A percentile compares a stretch with the other conserved stretches of the same genome.
Evolutionary conservation across 1,140 invertebrate genomes (phyloP).

Genomic region (Aphaenogaster floridana): DNA sequence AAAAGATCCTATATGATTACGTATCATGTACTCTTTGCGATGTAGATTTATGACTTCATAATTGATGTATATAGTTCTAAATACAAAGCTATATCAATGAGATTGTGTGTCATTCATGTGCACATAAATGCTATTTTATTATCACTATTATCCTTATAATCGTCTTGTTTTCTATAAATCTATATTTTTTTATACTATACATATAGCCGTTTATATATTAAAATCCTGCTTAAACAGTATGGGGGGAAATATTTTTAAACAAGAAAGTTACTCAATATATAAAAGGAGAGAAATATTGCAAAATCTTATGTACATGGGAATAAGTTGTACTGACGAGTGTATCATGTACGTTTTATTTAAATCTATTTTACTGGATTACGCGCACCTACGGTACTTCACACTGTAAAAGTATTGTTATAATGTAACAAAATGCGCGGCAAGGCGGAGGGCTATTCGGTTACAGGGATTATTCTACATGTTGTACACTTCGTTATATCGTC

Average conservation of each 20-base stretch:
- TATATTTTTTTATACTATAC: background rate
- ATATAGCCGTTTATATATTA: background rate
- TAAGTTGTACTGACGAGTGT: slow-evolving; percentile 2
- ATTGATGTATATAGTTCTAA: slow-evolving; percentile 67
- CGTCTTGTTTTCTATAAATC: background rate
- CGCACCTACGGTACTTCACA: slow-evolving; percentile 1
- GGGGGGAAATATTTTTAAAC: background rate
- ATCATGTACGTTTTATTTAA: slow-evolving; percentile 15
- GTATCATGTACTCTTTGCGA: background rate
- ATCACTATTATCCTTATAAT: background rate
- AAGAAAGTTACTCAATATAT: background rate
- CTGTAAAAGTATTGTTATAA: slow-evolving; percentile 37
- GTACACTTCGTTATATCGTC: background rate
- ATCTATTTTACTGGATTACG: background rate
- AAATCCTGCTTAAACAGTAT: background rate
- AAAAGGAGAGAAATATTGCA: slow-evolving; percentile 15
- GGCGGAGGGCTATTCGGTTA: background rate
- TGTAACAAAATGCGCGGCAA: slow-evolving; percentile 20
- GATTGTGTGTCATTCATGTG: slow-evolving; percentile 25
- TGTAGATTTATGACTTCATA: slow-evolving; percentile 19
- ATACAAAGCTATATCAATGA: slow-evolving; percentile 57
- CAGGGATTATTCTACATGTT: slow-evolving; percentile 8
- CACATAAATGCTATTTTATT: slow-evolving; percentile 17
- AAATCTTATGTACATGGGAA: slow-evolving; percentile 11
- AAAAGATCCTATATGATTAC: background rate